Base-by-base conservation (phyloP, 2,888 invertebrate species). In the Malachius bipustulatus region DNA sequence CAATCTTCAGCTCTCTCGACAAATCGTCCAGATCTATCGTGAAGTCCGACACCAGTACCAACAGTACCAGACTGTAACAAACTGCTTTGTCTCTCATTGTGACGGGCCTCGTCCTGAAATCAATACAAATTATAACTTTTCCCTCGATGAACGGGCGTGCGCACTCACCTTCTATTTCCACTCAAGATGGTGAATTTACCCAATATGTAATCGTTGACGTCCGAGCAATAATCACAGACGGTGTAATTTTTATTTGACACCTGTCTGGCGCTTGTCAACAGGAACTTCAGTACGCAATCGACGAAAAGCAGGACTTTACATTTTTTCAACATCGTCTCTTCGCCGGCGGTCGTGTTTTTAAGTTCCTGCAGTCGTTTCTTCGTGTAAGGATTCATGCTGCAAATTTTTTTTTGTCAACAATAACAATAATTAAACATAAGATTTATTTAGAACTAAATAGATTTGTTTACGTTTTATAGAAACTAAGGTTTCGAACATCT, bases 11-110 rank as follows among this genome's bases (percentile, higher is more conserved):
- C 36, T 56, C 54, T 38, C 51, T 55, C 1, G 54, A 40, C 6
- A 60, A 35, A 9, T 29, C 13, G 24, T 55, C 56, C 4, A 62
- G 36, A 43, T 60, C 45, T 4, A 59, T 32, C 37, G 52, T 45
- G 32, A 56, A 58, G 36, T 56, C 49, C 32, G 47, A 49, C 2
- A 50, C 56, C 13, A 58, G 39, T 36, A 58, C 52, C n/a, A 47
- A 38, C 19, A 61, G 42, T 3, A 60, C 55, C n/a, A 62, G 40
- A 15, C 56, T 50, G 35, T 55, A 58, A 38, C 62, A 58, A 3
- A 57, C 34, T 12, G 53, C 44, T 45, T 62, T 62, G 43, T 61
- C 60, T 35, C 52, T 52, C 56, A 62, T 59, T 28, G 52, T 49
- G 16, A 50, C 15, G 2, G 62, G 57, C n/a, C 62, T 47, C 19